Percentiles rank a stretch among this genome's conserved stretches.
phyloP scores from a whole-genome alignment of 2,797 vertebrate species.

The Staurois parvus region DNA sequence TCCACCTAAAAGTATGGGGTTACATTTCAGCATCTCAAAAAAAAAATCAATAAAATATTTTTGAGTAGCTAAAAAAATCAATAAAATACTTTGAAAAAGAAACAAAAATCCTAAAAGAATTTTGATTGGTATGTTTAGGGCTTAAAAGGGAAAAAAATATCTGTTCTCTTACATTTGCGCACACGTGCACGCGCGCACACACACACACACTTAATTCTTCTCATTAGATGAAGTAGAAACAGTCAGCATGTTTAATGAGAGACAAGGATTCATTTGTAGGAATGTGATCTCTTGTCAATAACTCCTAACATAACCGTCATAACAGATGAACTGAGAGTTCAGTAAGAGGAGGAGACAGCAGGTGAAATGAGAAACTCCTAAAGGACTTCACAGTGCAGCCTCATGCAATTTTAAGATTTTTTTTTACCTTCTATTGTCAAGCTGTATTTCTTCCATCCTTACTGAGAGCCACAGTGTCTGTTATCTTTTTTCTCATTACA shows the following conservation, averaged over 20 bases:
- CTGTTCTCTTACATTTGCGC: background rate
- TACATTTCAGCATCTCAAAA: background rate
- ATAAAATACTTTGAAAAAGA: background rate
- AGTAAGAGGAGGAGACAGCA: slow-evolving; percentile 56
- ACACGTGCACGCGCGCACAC: background rate
- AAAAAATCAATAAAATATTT: background rate
- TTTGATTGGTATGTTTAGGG: background rate
- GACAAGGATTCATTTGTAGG: slow-evolving; percentile 62
- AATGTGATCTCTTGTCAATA: slow-evolving; percentile 55
- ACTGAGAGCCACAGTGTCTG: slow-evolving; percentile 9
- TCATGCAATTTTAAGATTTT: slow-evolving; percentile 55
- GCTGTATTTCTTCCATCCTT: slow-evolving; percentile 11
- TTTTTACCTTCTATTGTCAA: slow-evolving; percentile 50
- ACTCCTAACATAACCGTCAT: slow-evolving; percentile 59
- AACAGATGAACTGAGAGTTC: slow-evolving; percentile 59
- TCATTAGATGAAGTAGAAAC: slow-evolving; percentile 54
- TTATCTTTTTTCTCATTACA: slow-evolving; percentile 41
- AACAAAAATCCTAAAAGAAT: background rate
- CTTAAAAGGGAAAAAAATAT: background rate
- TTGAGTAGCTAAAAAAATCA: background rate
- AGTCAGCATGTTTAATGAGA: slow-evolving; percentile 57
- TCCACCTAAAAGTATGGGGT: background rate
- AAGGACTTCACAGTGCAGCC: slow-evolving; percentile 56
- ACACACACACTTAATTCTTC: slow-evolving; percentile 36
- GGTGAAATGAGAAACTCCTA: slow-evolving; percentile 60